These are phyloP conservation scores for Linurgus olivaceus DNA, from an alignment of 2,797 vertebrate genomes.

Conservation along the genomic window DNA sequence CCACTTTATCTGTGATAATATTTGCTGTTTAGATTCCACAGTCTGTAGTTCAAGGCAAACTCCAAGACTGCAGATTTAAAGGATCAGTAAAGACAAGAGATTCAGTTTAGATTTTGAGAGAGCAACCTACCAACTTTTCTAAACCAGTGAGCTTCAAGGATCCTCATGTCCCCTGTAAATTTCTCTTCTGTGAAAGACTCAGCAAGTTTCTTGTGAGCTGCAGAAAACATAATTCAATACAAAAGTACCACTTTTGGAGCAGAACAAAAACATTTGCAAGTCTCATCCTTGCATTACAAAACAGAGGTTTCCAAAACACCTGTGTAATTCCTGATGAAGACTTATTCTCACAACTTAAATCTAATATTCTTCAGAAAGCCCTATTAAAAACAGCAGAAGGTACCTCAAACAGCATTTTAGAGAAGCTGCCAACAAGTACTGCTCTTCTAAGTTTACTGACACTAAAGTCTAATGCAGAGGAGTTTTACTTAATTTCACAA, in stretches of 20 bases:
- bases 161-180: conserved; percentile 61
- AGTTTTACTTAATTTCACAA: background rate
- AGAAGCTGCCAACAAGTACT: background rate
- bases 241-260: background rate
- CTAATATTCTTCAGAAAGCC: background rate
- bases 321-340: background rate
- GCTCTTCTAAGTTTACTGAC: background rate
- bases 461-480: background rate
- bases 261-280: background rate
- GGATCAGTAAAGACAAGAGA: background rate
- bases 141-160: conserved; percentile 88
- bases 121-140: conserved; percentile 85
- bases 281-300: background rate
- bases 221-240: background rate
- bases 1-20: background rate
- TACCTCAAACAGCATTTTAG: background rate
- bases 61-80: background rate
- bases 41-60: background rate
- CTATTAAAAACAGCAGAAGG: background rate
- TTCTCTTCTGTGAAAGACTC: conserved; percentile 46
- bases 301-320: background rate
- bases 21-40: background rate
- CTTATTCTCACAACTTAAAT: background rate
- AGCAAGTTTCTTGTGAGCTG: conserved; percentile 82
- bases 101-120: background rate